These are phyloP conservation scores for Spicauda simplicius DNA, from an alignment of 2,888 invertebrate genomes.

Conservation along the genomic window DNA sequence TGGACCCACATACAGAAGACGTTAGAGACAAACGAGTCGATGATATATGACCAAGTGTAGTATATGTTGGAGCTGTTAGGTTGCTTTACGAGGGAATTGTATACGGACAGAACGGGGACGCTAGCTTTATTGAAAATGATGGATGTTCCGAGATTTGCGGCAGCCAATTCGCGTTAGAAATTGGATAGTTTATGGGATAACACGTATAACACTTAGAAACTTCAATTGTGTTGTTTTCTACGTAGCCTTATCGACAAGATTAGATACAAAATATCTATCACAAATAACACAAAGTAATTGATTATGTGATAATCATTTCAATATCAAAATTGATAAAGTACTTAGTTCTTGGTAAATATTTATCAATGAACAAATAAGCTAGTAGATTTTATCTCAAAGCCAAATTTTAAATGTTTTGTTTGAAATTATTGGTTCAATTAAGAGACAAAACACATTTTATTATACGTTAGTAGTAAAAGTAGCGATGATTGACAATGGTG, in stretches of 20 bases:
- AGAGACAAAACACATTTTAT: background rate
- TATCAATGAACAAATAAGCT: background rate
- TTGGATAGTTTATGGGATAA: conserved; percentile 18
- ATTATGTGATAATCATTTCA: background rate
- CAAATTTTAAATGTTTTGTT: background rate
- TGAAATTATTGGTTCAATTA: background rate
- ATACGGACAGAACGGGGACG: conserved; percentile 56
- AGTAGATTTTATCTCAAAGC: background rate
- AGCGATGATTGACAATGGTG: background rate
- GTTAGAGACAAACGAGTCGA: conserved; percentile 66
- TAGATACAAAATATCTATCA: background rate
- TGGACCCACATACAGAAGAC: conserved; percentile 63
- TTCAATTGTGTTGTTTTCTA: no score
- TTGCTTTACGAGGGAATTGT: conserved; percentile 55
- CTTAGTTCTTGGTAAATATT: background rate
- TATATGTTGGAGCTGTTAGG: conserved; percentile 47
- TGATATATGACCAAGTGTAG: conserved; percentile 64
- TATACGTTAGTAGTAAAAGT: background rate
- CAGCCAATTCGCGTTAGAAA: conserved; percentile 19
- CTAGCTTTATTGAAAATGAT: conserved; percentile 39
- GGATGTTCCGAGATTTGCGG: conserved; percentile 19
- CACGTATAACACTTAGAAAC: background rate
- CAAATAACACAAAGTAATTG: background rate
- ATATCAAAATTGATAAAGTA: background rate
- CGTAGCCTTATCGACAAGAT: background rate